These are phyloP conservation scores for Centroberyx gerrardi DNA, from an alignment of 2,797 vertebrate genomes.

Conservation along the genomic window DNA sequence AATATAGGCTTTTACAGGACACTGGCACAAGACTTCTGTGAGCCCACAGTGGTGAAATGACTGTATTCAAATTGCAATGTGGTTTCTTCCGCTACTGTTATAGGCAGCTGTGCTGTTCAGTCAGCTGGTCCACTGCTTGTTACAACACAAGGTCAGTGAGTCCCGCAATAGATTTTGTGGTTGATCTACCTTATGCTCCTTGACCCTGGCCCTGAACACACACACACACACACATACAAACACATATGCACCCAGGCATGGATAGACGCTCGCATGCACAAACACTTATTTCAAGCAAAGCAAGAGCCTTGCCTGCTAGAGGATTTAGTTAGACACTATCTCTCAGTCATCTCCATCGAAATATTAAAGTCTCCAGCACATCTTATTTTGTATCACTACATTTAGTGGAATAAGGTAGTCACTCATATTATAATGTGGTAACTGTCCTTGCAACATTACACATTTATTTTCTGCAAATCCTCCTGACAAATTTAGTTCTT, in stretches of 20 bases:
- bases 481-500: no score
- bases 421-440: neutral
- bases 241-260: neutral
- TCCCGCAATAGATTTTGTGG: neutral
- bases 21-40: neutral
- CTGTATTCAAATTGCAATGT: no score
- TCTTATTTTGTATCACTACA: conserved; percentile 2
- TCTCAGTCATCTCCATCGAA: conserved; percentile 14
- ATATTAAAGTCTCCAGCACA: conserved; percentile 2
- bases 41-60: neutral
- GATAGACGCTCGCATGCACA: neutral
- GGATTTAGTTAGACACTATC: neutral
- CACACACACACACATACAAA: conserved; percentile 1
- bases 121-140: neutral
- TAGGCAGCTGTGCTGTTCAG: neutral
- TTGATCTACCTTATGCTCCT: neutral
- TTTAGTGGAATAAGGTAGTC: neutral
- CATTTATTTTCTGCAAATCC: no score
- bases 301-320: neutral
- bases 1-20: neutral
- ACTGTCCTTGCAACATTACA: neutral
- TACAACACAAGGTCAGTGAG: neutral
- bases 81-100: neutral
- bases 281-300: conserved; percentile 4
- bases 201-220: neutral